phyloP scores from a whole-genome alignment of 2,888 invertebrate genomes.

The Sphaeridia pumilis region DNA sequence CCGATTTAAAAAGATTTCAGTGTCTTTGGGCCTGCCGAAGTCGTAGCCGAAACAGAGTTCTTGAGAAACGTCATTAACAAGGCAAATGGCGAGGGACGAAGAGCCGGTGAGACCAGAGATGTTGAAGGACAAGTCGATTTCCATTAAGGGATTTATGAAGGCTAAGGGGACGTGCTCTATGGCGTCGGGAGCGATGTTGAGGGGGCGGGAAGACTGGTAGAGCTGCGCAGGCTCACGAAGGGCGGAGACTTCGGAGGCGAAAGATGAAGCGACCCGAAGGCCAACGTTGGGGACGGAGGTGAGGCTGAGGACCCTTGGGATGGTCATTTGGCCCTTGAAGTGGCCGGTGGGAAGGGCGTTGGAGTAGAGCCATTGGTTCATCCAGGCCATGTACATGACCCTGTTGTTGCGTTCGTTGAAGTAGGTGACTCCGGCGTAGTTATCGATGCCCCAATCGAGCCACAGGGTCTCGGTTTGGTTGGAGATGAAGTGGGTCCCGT shows the following conservation, averaged over 20 bases:
- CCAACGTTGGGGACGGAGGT: neutral
- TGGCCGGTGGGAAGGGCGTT: constrained; percentile 18
- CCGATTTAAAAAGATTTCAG: constrained; percentile 21
- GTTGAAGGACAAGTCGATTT: constrained; percentile 15
- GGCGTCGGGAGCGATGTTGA: neutral
- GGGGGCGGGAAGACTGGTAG: neutral
- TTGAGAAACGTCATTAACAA: neutral
- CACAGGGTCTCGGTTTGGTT: constrained; percentile 19
- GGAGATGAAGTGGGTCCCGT: constrained; percentile 15
- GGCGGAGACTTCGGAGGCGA: constrained; percentile 5
- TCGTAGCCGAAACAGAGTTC: constrained; percentile 22
- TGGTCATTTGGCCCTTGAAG: constrained; percentile 32
- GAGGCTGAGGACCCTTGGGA: constrained; percentile 14
- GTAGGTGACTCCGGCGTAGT: constrained; percentile 33
- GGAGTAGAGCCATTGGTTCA: constrained; percentile 28
- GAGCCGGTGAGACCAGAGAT: constrained; percentile 2
- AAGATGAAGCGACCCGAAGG: constrained; percentile 4
- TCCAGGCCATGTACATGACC: constrained; percentile 25
- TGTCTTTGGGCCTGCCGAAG: neutral
- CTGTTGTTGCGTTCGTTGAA: constrained; percentile 19
- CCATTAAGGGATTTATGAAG: constrained; percentile 14
- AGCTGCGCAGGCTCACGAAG: neutral
- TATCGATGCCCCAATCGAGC: constrained; percentile 34
- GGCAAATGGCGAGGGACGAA: constrained; percentile 11
- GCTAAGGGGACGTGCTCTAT: neutral